Conservation (phyloP, 2,888 invertebrate species). For the Zele albiditarsus region DNA sequence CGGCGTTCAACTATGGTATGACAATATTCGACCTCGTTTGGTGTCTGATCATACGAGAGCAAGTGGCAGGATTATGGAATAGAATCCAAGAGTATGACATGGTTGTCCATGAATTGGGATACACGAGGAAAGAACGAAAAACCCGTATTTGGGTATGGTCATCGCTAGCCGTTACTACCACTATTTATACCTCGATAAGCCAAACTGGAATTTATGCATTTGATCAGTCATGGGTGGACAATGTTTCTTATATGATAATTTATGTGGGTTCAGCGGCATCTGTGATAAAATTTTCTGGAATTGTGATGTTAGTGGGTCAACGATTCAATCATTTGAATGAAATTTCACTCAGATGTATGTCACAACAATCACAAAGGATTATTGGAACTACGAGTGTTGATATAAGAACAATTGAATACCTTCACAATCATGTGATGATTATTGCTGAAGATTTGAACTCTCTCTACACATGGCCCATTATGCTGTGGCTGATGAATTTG, state of each 20-base stretch:
- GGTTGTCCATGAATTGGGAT: conserved; percentile 54
- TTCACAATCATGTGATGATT: conserved; percentile 61
- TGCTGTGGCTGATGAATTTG: conserved; percentile 65
- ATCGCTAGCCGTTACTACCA: conserved; percentile 39
- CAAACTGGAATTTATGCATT: conserved; percentile 63
- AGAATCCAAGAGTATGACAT: conserved; percentile 63
- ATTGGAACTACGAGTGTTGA: conserved; percentile 31
- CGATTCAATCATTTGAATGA: conserved; percentile 63
- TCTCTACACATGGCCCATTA: conserved; percentile 59
- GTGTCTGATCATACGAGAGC: conserved; percentile 48
- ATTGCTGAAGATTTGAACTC: conserved; percentile 59
- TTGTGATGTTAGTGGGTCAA: conserved; percentile 61
- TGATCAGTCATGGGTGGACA: conserved; percentile 55
- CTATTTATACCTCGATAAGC: conserved; percentile 58
- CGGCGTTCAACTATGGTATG: conserved; percentile 57
- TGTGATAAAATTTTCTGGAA: conserved; percentile 61
- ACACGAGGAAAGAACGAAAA: conserved; percentile 53
- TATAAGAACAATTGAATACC: conserved; percentile 54
- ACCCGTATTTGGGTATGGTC: conserved; percentile 54
- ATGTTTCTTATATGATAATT: conserved; percentile 59
- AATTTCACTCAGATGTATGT: conserved; percentile 53
- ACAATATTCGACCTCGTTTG: conserved; percentile 53
- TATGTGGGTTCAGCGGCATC: conserved; percentile 59
- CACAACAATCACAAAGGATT: conserved; percentile 40
- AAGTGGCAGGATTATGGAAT: conserved; percentile 63